These are phyloP conservation scores for Morpho achilles DNA, from an alignment of 2,888 invertebrate genomes.

Conservation along the genomic window DNA sequence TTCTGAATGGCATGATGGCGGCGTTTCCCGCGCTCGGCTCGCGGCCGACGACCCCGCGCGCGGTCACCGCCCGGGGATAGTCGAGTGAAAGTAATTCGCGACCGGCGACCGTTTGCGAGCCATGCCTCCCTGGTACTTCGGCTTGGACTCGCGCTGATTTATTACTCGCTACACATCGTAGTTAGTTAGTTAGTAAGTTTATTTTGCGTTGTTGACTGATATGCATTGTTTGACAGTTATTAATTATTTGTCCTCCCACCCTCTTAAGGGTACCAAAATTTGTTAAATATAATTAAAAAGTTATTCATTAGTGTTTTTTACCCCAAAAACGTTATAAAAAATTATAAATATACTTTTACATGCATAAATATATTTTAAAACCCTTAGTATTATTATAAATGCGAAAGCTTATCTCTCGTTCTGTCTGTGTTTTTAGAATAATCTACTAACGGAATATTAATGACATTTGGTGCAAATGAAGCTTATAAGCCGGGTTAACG, in stretches of 20 bases:
- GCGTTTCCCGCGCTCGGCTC: slow-evolving; percentile 68
- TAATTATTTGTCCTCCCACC: neutral
- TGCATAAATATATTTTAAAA: too few species aligned
- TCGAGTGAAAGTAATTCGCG: slow-evolving; percentile 78
- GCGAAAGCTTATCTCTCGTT: too few species aligned
- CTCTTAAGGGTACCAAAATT: too few species aligned
- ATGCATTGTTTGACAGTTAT: neutral
- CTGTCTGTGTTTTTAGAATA: too few species aligned
- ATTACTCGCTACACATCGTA: slow-evolving; percentile 24
- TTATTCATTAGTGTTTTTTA: too few species aligned
- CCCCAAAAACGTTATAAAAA: too few species aligned
- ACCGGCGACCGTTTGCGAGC: slow-evolving; percentile 64
- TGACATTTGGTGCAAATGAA: too few species aligned
- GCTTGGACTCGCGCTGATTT: slow-evolving; percentile 34
- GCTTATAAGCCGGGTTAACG: too few species aligned
- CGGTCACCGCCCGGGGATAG: slow-evolving; percentile 74
- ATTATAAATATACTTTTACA: too few species aligned
- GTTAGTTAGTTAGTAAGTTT: slow-evolving; percentile 17
- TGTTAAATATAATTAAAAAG: too few species aligned
- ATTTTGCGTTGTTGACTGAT: slow-evolving; percentile 13
- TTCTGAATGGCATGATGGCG: slow-evolving; percentile 70
- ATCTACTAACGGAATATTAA: too few species aligned
- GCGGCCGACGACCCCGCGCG: slow-evolving; percentile 66
- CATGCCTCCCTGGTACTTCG: slow-evolving; percentile 62
- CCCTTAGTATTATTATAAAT: too few species aligned